A percentile compares a stretch with the other conserved stretches of the same genome.
Conservation (phyloP, 2,888 invertebrate species). For the Adelphocoris suturalis region DNA sequence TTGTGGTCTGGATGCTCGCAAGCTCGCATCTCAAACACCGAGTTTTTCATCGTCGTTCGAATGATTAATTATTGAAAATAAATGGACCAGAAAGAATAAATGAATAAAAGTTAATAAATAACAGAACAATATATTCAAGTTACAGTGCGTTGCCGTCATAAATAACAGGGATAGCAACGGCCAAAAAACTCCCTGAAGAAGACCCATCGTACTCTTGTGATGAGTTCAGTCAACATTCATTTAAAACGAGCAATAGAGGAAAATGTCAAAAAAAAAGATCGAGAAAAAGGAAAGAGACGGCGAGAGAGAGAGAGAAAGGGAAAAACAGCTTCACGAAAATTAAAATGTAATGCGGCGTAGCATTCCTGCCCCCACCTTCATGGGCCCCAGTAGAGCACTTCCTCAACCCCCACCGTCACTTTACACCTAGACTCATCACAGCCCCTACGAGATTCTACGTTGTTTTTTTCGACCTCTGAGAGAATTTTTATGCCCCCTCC, state of each 20-base stretch:
- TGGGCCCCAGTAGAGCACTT: not conserved
- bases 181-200: not conserved
- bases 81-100: not conserved
- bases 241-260: not conserved
- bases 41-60: too few species aligned
- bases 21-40: too few species aligned
- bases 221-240: conserved; percentile 38
- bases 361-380: conserved; percentile 14
- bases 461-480: conserved; percentile 8
- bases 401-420: not conserved
- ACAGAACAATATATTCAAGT: not conserved
- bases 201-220: not conserved
- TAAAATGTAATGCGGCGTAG: conserved; percentile 48
- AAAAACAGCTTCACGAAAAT: conserved; percentile 20
- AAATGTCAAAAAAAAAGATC: not conserved
- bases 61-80: too few species aligned
- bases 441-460: conserved; percentile 25
- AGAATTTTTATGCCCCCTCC: not conserved
- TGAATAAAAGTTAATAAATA: too few species aligned
- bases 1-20: too few species aligned
- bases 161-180: not conserved
- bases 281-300: not conserved
- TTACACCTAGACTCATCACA: conserved; percentile 35
- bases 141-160: not conserved
- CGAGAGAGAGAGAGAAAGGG: not conserved